Conservation (phyloP, 2,797 vertebrate species). For the Naso thynnoides region DNA sequence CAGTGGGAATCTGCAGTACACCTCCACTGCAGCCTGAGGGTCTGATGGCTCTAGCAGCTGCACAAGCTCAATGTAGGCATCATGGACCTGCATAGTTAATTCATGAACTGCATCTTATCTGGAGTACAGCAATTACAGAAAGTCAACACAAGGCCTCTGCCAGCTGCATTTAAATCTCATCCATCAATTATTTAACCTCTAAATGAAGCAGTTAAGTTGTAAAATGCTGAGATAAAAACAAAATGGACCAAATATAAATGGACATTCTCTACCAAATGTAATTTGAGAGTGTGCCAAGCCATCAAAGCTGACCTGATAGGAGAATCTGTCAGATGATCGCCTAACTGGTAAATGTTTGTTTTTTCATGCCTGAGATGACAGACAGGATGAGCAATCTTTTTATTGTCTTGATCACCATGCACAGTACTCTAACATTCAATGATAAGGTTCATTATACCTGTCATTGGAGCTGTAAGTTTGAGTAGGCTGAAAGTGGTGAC, state of each 20-base stretch:
- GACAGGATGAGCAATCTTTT: too few relatives aligned
- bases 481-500: not conserved
- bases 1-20: slow-evolving; percentile 80
- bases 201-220: not conserved
- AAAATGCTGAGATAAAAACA: slow-evolving; percentile 1
- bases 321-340: too few relatives aligned
- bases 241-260: not conserved
- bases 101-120: slow-evolving; percentile 5
- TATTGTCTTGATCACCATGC: too few relatives aligned
- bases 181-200: not conserved
- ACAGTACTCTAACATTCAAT: too few relatives aligned
- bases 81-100: slow-evolving; percentile 67
- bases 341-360: too few relatives aligned
- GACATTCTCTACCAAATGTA: too few relatives aligned
- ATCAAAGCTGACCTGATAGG: too few relatives aligned
- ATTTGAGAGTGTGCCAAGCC: too few relatives aligned
- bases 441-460: too few relatives aligned
- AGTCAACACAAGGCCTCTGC: not conserved
- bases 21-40: slow-evolving; percentile 75
- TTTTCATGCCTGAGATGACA: too few relatives aligned
- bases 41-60: slow-evolving; percentile 75
- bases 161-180: not conserved
- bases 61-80: slow-evolving; percentile 80
- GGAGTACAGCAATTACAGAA: not conserved
- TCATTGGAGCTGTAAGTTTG: not conserved